Evolutionary conservation across 2,888 invertebrate genomes (phyloP).

Genomic region (Leptothorax acervorum): DNA sequence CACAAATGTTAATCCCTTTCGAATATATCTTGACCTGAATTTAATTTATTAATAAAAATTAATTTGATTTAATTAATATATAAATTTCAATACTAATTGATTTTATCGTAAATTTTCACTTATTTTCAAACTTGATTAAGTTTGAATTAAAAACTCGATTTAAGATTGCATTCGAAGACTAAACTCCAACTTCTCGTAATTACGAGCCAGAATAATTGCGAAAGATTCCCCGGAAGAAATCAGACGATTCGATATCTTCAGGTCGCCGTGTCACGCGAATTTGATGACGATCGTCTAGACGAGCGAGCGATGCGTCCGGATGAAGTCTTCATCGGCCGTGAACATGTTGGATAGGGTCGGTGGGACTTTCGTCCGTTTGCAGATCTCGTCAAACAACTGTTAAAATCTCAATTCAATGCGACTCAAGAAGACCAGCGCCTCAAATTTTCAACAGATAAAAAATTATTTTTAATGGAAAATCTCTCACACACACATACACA

Average conservation of each 20-base stretch:
- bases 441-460: neutral
- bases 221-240: slow-evolving; percentile 3
- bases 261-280: neutral
- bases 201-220: neutral
- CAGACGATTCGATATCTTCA: neutral
- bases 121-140: neutral
- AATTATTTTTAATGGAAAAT: neutral
- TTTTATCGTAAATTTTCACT: neutral
- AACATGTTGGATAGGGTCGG: slow-evolving; percentile 79
- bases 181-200: neutral
- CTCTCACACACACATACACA: too few relatives aligned
- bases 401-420: neutral
- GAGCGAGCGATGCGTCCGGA: slow-evolving; percentile 82
- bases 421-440: neutral
- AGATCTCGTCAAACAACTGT: slow-evolving; percentile 65
- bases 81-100: neutral
- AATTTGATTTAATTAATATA: neutral
- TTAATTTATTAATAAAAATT: slow-evolving; percentile 4
- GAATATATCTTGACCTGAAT: neutral
- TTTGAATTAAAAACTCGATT: neutral
- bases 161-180: neutral
- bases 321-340: slow-evolving; percentile 84
- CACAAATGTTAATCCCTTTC: neutral
- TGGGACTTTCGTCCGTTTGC: slow-evolving; percentile 86
- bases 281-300: neutral